Evolutionary conservation across 2,888 invertebrate genomes (phyloP), one percentile per base, ranked within the genome.

Genomic region (Standfussiana lucernea): DNA sequence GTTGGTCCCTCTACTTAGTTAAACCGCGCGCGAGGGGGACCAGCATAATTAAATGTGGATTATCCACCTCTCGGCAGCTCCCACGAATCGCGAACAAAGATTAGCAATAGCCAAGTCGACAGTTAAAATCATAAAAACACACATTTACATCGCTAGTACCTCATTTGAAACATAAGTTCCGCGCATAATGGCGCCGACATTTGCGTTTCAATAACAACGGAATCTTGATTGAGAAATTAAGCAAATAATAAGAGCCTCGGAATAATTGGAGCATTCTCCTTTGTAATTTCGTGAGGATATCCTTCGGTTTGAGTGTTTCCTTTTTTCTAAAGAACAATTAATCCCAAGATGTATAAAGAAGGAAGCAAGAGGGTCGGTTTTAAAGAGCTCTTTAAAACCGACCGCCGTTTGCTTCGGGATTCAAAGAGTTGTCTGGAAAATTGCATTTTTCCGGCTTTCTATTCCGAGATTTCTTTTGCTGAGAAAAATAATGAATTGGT

Each of bases 31-130:
- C 47, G 21, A 69, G 72, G 78, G 82, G 72, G 77, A 84, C 83
- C 82, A 79, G 87, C 86, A 86, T 91, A 92, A 93, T 93, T 92
- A 93, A 92, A 92, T 89, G 89, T 79, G 92, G 92, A 91, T 92
- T 92, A 92, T 87, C 78, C 81, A 75, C 83, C 79, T 79, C 70
- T 72, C 56, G 45, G 40, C 24, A 59, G 67, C 77, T 82, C 74
- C 77, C 35, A 59, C 71, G 64, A 75, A 75, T 68, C 71, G 79
- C 67, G 83, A 82, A 71, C 77, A 78, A 70, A 84, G 87, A 88
- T 88, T 86, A 79, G 59, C 76, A 76, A 75, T 64, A 79, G 61
- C 71, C 59, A 32, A 65, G 61, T 42, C 56, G 79, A 72, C 67
- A 65, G 62, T 72, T 66, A 70, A 68, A 75, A 81, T 75, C 81